A percentile compares a stretch with the other conserved stretches of the same genome.
Evolutionary conservation across 2,113 vertebrate species (phyloP).

Genomic region (Cyanistes caeruleus): DNA sequence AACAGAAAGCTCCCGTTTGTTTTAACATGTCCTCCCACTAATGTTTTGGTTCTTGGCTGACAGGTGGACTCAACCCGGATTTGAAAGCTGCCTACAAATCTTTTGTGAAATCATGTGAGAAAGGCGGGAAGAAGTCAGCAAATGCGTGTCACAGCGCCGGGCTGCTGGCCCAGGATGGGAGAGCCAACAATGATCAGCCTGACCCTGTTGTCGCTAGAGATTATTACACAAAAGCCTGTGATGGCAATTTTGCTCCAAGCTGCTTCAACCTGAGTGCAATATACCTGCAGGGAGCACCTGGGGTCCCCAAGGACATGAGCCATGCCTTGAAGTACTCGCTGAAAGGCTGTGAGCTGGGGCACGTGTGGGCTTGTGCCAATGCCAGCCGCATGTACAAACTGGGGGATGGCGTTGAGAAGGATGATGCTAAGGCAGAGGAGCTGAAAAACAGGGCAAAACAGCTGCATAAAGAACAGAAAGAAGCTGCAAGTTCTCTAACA

Average conservation of each 20-base stretch:
- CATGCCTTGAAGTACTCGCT: constrained; percentile 83
- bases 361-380: constrained; percentile 92
- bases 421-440: constrained; percentile 86
- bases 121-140: constrained; percentile 85
- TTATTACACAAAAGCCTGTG: constrained; percentile 89
- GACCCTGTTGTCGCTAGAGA: constrained; percentile 76
- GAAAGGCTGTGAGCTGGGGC: constrained; percentile 90
- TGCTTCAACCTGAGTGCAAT: constrained; percentile 92
- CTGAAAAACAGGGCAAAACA: constrained; percentile 87
- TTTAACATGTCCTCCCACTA: background rate
- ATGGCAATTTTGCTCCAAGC: constrained; percentile 83
- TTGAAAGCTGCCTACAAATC: constrained; percentile 87
- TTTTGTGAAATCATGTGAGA: constrained; percentile 85
- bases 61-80: constrained; percentile 86
- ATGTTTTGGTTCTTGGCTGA: background rate
- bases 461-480: constrained; percentile 82
- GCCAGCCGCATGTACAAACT: constrained; percentile 95
- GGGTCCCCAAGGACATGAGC: constrained; percentile 84
- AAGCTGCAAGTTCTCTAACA: constrained; percentile 64
- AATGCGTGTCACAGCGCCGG: constrained; percentile 90
- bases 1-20: background rate
- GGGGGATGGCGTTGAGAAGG: constrained; percentile 86
- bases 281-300: constrained; percentile 84
- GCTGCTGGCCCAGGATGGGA: constrained; percentile 85
- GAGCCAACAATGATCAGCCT: constrained; percentile 68